Evolutionary conservation across 2,797 vertebrate species (phyloP).

Genomic region (Crax fasciolata): DNA sequence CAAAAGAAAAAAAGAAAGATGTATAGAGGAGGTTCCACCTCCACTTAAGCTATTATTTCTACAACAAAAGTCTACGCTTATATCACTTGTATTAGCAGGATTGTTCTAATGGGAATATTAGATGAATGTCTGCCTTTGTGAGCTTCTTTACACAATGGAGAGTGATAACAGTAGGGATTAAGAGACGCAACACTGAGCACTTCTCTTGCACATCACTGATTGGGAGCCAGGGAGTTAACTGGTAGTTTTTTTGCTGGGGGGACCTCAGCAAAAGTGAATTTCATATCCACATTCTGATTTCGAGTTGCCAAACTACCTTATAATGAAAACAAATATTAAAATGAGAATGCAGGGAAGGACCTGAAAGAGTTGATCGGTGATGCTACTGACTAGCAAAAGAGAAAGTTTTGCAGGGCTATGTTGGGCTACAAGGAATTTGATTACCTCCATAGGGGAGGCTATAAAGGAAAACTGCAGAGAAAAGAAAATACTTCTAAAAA

Average conservation of each 20-base stretch:
- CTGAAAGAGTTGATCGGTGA: background rate
- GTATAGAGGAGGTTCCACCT: conserved; percentile 64
- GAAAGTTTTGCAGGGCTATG: background rate
- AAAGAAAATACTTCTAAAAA: background rate
- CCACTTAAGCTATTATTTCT: conserved; percentile 75
- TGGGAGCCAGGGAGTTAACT: background rate
- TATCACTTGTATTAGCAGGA: conserved; percentile 59
- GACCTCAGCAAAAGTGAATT: background rate
- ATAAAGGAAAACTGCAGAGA: background rate
- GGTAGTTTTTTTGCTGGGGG: background rate
- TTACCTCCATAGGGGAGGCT: background rate
- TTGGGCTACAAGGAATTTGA: background rate
- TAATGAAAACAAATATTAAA: background rate
- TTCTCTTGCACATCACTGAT: background rate
- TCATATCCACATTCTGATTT: background rate
- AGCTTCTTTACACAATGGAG: conserved; percentile 31
- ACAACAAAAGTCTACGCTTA: conserved; percentile 66
- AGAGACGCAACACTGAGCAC: background rate
- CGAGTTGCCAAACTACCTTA: background rate
- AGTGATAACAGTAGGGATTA: conserved; percentile 1
- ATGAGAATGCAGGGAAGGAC: background rate
- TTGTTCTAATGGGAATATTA: conserved; percentile 76
- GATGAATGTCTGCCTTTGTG: background rate
- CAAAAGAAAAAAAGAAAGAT: conserved; percentile 46
- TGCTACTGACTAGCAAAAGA: background rate